phyloP scores from a whole-genome alignment of 2,797 vertebrate species.

The Podargus strigoides region DNA sequence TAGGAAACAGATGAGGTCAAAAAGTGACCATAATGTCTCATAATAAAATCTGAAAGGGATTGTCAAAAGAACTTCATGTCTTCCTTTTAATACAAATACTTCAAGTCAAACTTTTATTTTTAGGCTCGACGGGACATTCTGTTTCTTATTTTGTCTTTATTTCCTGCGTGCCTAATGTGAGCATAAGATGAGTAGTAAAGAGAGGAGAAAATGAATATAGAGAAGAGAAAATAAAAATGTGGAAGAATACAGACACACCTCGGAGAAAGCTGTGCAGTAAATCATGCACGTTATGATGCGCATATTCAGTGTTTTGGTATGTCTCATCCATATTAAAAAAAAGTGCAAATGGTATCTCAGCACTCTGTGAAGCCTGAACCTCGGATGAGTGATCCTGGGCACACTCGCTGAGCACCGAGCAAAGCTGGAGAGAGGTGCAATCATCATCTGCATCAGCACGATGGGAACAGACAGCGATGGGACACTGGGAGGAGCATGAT shows the following conservation, averaged over 20 bases:
- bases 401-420: neutral
- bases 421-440: neutral
- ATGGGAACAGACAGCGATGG: accelerated
- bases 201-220: neutral
- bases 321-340: neutral
- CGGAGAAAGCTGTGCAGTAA: accelerated
- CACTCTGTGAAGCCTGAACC: neutral
- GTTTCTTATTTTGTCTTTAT: neutral
- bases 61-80: neutral
- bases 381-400: neutral
- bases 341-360: neutral
- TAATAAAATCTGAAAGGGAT: neutral
- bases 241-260: accelerated
- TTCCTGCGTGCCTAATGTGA: neutral
- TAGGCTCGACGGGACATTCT: neutral
- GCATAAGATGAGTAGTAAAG: neutral
- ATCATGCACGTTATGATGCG: neutral
- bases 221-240: neutral
- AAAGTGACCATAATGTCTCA: neutral
- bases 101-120: neutral
- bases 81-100: neutral
- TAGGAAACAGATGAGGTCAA: neutral
- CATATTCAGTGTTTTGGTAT: neutral
- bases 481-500: accelerated
- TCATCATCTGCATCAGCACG: neutral